These are phyloP conservation scores for Urosaurus nigricauda DNA, from an alignment of 2,797 vertebrate genomes.

Conservation along the genomic window DNA sequence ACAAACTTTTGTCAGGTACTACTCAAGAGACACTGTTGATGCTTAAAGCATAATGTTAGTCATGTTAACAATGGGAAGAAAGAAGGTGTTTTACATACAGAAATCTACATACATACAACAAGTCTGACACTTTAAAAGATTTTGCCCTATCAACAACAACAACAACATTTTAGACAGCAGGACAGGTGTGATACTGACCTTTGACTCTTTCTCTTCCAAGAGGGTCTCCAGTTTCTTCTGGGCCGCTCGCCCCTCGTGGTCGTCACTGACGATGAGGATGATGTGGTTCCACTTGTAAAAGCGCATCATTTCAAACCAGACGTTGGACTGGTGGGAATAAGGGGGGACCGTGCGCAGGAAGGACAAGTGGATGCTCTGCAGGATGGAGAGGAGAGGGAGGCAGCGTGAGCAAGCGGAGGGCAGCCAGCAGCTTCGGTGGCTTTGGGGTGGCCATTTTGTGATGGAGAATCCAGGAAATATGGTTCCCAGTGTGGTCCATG, in stretches of 20 bases:
- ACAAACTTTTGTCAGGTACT: slow-evolving; percentile 95
- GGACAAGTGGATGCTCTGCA: slow-evolving; percentile 98
- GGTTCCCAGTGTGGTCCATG: too few relatives aligned
- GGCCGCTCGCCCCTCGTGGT: slow-evolving; percentile 97
- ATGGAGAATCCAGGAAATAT: background rate
- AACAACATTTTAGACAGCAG: slow-evolving; percentile 55
- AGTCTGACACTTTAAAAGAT: slow-evolving; percentile 71
- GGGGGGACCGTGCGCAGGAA: slow-evolving; percentile 97
- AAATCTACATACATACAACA: slow-evolving; percentile 90
- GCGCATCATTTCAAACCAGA: slow-evolving; percentile 99
- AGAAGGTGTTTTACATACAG: slow-evolving; percentile 92
- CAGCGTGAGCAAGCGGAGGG: background rate
- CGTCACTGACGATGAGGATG: slow-evolving; percentile 97
- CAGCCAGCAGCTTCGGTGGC: background rate
- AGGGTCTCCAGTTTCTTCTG: slow-evolving; percentile 98
- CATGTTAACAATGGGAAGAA: slow-evolving; percentile 96
- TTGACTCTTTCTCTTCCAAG: slow-evolving; percentile 96
- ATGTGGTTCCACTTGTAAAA: slow-evolving; percentile 98
- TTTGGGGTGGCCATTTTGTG: background rate
- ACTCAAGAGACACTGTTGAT: slow-evolving; percentile 95
- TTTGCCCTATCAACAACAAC: slow-evolving; percentile 63
- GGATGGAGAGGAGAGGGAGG: background rate
- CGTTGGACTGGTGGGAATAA: slow-evolving; percentile 97
- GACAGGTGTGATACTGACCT: slow-evolving; percentile 88
- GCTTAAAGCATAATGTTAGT: slow-evolving; percentile 91